Base-by-base conservation (phyloP, 2,113 vertebrate genomes). In the Gobio gobio region DNA sequence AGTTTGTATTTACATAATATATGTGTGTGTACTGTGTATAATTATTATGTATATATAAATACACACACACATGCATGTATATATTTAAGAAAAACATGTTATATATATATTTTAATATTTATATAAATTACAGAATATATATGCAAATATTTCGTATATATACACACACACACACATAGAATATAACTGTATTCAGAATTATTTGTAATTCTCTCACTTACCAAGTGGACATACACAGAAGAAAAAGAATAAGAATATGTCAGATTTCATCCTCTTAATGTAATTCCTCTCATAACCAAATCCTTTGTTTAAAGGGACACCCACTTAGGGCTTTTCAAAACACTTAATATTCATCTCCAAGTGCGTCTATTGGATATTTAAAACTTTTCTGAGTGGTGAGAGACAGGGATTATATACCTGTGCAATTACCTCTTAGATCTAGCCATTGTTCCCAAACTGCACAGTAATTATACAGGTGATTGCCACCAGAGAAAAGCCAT, bases 381-480 rank as follows among this genome's bases (percentile, higher is more conserved):
- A 78, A 84, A 77, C 72, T 79, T 82, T 75, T 54, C 20, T 29
- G 22, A 86, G 86, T 36, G 61, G 22, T 26, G 82, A 66, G 77
- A 82, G 82, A 79, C 22, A 56, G 61, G 77, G 78, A 87, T 86
- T 79, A 83, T 79, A 83, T 64, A 82, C 72, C 80, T 75, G 78
- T 59, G 88, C 84, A 87, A 87, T 86, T 82, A 87, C 81, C 43
- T 86, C 80, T 59, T 76, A 80, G 84, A 82, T 83, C 73, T n/a
- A 20, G 45, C 83, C 70, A 87, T 86, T 88, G 85, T 85, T 80
- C 80, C n/a, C 10, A 10, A 47, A 72, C 72, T 70, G 72, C 72
- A 43, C 73, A 24, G 68, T 83, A 89, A 89, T 86, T 80, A 88
- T 70, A 20, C 85, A 88, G 83, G 59, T 81, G 87, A 85, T 81